A percentile compares a stretch with the other conserved stretches of the same genome.
These are phyloP conservation scores for Siniperca knerii DNA, from an alignment of 2,113 vertebrate species.

Conservation along the genomic window DNA sequence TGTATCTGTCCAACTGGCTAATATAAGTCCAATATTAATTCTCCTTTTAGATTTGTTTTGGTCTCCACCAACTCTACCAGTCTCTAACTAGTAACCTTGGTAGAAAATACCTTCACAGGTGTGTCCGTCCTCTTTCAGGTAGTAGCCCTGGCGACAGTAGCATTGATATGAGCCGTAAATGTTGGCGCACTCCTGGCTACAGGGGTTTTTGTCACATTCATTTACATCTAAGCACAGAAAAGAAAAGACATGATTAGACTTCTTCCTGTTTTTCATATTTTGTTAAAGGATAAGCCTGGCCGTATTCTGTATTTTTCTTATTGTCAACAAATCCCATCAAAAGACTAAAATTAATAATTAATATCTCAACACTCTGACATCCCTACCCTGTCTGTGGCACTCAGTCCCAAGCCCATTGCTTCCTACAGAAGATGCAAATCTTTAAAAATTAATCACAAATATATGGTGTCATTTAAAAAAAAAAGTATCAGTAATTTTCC, in stretches of 20 bases:
- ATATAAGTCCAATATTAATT: background rate
- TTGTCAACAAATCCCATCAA: background rate
- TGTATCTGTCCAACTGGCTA: background rate
- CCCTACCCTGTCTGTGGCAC: background rate
- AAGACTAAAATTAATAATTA: background rate
- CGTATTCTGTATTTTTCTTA: background rate
- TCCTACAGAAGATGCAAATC: background rate
- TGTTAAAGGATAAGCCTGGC: background rate
- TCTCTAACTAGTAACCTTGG: background rate
- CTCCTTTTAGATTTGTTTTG: background rate
- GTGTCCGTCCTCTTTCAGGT: conserved; percentile 91
- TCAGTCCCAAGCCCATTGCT: background rate
- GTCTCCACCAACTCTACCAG: background rate
- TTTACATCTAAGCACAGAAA: conserved; percentile 88
- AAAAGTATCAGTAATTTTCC: background rate
- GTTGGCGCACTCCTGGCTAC: conserved; percentile 95
- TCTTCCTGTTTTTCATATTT: background rate
- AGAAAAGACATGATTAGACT: background rate
- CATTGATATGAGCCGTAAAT: conserved; percentile 96
- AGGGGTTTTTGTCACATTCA: conserved; percentile 90
- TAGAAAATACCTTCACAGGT: conserved; percentile 89
- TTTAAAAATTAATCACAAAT: background rate
- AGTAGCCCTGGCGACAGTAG: conserved; percentile 94
- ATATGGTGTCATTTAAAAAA: background rate
- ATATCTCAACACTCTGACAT: background rate